phyloP scores from a whole-genome alignment of 2,113 vertebrate species.

The Acrocephalus arundinaceus region DNA sequence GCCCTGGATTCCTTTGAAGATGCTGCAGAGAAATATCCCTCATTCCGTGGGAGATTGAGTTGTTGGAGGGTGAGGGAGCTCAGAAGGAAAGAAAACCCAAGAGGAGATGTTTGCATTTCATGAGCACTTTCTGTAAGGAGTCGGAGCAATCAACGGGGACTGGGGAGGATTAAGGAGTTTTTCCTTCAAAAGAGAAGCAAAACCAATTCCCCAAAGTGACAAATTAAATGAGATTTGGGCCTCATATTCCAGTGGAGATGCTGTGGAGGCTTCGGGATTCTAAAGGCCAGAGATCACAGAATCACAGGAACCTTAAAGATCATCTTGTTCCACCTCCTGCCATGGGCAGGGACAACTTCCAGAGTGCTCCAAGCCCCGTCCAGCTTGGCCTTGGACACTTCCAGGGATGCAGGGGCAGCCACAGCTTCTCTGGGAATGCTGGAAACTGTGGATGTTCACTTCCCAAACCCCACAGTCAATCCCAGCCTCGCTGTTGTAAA shows the following conservation, averaged over 20 bases:
- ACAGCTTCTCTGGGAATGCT: background rate
- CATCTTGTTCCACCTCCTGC: background rate
- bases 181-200: background rate
- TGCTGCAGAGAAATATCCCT: background rate
- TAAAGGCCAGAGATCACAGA: background rate
- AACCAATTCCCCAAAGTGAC: background rate
- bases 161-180: background rate
- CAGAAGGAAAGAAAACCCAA: background rate
- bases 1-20: constrained; percentile 22
- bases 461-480: fast-evolving
- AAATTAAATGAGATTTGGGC: background rate
- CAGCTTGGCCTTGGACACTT: background rate
- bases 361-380: background rate
- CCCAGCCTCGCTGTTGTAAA: background rate
- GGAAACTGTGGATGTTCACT: background rate
- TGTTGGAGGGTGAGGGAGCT: background rate
- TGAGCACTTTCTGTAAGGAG: background rate
- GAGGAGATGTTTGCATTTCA: constrained; percentile 8
- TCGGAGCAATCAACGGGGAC: background rate
- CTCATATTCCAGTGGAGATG: fast-evolving
- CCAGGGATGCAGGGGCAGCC: background rate
- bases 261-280: background rate
- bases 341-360: background rate
- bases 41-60: background rate
- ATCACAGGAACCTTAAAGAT: background rate